phyloP scores from a whole-genome alignment of 2,113 vertebrate species.

The Carassius auratus region DNA sequence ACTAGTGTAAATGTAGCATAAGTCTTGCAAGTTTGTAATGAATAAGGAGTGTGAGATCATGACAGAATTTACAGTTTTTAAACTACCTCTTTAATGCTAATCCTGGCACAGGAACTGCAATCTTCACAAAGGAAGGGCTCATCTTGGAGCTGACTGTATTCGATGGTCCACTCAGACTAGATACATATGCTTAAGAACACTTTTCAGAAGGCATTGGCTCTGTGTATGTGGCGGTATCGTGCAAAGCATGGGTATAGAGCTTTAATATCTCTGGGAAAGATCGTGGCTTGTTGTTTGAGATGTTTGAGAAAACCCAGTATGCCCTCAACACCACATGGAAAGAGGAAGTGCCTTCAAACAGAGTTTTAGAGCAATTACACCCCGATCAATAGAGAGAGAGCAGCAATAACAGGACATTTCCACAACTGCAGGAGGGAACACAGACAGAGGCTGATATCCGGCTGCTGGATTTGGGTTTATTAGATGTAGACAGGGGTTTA shows the following conservation, averaged over 20 bases:
- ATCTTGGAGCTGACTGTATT: neutral
- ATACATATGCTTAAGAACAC: neutral
- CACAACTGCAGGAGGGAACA: constrained; percentile 20
- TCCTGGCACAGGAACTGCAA: neutral
- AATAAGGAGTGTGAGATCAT: neutral
- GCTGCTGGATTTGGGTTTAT: constrained; percentile 42
- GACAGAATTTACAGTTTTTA: neutral
- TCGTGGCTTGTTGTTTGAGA: constrained; percentile 14
- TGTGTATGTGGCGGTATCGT: neutral
- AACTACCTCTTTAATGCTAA: neutral
- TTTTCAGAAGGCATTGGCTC: constrained; percentile 17
- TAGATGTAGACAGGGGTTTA: constrained; percentile 34
- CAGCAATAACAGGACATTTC: constrained; percentile 37
- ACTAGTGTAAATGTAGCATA: no score
- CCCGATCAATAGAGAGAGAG: constrained; percentile 49
- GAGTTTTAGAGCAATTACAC: constrained; percentile 57
- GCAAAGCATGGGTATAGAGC: neutral
- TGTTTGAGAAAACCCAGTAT: constrained; percentile 44
- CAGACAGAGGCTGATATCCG: constrained; percentile 24
- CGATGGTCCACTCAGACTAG: neutral
- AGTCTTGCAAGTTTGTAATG: neutral
- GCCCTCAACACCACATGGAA: constrained; percentile 45
- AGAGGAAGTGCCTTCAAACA: constrained; percentile 43
- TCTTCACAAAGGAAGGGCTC: neutral
- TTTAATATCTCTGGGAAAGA: constrained; percentile 18